Evolutionary conservation across 2,113 vertebrate genomes (phyloP), one percentile per base, ranked within the genome.

Genomic region (Rhabdomys dilectus): DNA sequence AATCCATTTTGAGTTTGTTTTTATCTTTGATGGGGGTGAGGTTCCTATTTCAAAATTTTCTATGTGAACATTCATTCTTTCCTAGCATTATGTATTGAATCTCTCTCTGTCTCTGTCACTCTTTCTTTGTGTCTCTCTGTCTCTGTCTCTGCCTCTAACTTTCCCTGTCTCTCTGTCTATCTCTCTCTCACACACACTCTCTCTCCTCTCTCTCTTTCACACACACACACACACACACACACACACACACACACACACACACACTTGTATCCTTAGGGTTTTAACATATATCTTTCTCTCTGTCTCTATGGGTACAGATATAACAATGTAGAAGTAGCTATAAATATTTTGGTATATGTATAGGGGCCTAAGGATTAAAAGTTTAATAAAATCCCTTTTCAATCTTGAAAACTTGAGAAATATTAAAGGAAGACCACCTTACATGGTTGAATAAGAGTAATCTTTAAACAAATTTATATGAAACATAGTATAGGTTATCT

Each of bases 1-100:
- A 89, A 72, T 62, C 31, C 34, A 94, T 72, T 88, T 88, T 82
- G 34, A 88, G 51, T 70, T 60, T 39, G 26, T 93, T 94, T 94
- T 72, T 72, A 42, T 80, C 22, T 58, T 17, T 60, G 29, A 22
- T 51, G 1, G 39, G n/a, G 81, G 42, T 82, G 5, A 94, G 3
- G 7, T 81, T 72, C 7, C 7, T n/a, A 39, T 94, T 82, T 82
- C 34, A 89, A 26, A 19, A 3, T 56, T 88, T 82, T 51, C 9
- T 60, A 72, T 51, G 64, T 51, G 11, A n/a, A 72, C 42, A 82
- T 82, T 22, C 17, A 81, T 45, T 94, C 81, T 75, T 73, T 7
- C 26, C 7, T 19, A 89, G 15, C 11, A 62, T 42, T 6, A 39
- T 51, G 24, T 81, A 62, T 22, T 81, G 42, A 72, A 22, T 73